phyloP scores from a whole-genome alignment of 2,888 invertebrate species.

The Sarcophaga subvicina region DNA sequence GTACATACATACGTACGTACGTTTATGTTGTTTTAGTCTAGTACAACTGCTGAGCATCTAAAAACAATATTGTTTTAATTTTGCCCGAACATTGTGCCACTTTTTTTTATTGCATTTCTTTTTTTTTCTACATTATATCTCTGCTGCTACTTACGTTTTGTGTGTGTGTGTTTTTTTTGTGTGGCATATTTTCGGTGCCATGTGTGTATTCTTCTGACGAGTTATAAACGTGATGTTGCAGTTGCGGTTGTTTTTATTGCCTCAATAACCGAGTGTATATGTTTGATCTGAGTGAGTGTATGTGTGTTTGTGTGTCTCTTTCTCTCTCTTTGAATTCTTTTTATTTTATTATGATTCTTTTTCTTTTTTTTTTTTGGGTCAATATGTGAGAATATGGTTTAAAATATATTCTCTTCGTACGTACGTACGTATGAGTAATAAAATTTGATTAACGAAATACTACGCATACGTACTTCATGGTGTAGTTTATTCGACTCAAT shows the following conservation, averaged over 20 bases:
- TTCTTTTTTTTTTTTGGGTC: constrained; percentile 48
- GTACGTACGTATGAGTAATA: constrained; percentile 30
- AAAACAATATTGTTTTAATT: constrained; percentile 69
- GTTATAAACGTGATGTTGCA: constrained; percentile 62
- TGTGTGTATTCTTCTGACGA: constrained; percentile 43
- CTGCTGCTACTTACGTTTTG: background rate
- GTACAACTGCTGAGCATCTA: constrained; percentile 53
- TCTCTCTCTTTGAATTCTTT: constrained; percentile 4
- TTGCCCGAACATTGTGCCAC: constrained; percentile 62
- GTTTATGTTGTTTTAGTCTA: constrained; percentile 53
- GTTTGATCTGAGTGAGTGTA: constrained; percentile 15
- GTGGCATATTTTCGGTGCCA: constrained; percentile 31
- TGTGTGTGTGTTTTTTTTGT: background rate
- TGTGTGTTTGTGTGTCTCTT: background rate
- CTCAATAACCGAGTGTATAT: constrained; percentile 35
- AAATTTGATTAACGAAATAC: background rate
- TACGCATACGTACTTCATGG: constrained; percentile 1
- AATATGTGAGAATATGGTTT: constrained; percentile 56
- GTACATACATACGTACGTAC: background rate
- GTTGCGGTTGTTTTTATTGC: constrained; percentile 68
- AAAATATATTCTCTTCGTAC: constrained; percentile 39
- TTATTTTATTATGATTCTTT: constrained; percentile 1
- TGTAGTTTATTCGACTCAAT: too few species aligned
- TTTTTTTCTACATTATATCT: background rate
- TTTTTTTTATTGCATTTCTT: constrained; percentile 10